phyloP scores from a whole-genome alignment of 2,113 vertebrate species.

The Dromiciops gliroides region DNA sequence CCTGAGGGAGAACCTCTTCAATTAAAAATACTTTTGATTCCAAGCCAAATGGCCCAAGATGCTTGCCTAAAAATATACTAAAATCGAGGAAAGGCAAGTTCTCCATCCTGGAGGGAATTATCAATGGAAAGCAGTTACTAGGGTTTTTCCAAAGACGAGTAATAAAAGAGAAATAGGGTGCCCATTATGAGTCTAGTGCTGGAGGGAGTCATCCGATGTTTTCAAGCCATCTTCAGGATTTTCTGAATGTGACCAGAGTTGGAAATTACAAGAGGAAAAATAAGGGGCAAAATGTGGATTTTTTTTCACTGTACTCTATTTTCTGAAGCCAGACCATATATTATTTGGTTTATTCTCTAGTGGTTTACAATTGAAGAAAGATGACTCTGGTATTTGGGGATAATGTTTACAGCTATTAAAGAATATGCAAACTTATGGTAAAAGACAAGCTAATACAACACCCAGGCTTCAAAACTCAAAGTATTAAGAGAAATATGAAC shows the following conservation, averaged over 20 bases:
- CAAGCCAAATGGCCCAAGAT: conserved; percentile 74
- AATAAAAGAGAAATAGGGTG: conserved; percentile 73
- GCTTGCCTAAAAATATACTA: conserved; percentile 72
- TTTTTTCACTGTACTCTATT: conserved; percentile 64
- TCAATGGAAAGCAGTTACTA: conserved; percentile 72
- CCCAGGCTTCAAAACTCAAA: conserved; percentile 27
- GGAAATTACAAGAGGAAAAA: conserved; percentile 62
- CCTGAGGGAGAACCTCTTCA: conserved; percentile 65
- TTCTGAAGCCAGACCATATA: conserved; percentile 68
- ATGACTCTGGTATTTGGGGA: conserved; percentile 36
- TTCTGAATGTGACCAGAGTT: conserved; percentile 63
- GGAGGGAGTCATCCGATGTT: conserved; percentile 59
- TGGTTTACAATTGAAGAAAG: conserved; percentile 46
- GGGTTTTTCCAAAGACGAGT: conserved; percentile 74
- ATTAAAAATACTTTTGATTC: conserved; percentile 81
- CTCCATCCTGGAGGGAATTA: conserved; percentile 70
- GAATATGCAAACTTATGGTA: not conserved
- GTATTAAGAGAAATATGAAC: conserved; percentile 31
- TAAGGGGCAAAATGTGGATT: conserved; percentile 69
- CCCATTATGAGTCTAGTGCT: conserved; percentile 66
- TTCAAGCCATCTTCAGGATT: conserved; percentile 54
- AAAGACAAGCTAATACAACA: conserved; percentile 13
- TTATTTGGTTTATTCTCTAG: conserved; percentile 64
- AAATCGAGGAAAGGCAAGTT: conserved; percentile 69
- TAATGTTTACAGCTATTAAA: conserved; percentile 49